Conservation (phyloP, 2,797 vertebrate species). For the Falco novaeseelandiae region DNA sequence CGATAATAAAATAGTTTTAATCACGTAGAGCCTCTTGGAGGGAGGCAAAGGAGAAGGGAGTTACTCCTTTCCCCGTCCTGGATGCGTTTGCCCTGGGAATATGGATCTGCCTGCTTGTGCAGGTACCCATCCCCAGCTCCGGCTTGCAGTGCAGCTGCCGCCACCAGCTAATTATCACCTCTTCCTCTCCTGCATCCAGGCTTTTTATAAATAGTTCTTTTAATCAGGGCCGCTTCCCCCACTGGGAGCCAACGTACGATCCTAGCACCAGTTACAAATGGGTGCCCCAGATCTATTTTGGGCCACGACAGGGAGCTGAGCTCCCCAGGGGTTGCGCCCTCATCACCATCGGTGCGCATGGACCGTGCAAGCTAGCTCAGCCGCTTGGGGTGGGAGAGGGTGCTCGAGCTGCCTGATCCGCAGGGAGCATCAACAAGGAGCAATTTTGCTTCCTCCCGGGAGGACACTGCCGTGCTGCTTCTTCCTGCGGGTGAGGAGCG, state of each 20-base stretch:
- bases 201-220: conserved; percentile 64
- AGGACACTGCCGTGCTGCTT: neutral
- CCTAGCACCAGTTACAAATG: neutral
- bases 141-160: neutral
- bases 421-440: neutral
- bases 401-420: rapidly evolving
- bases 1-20: neutral
- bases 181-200: neutral
- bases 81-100: rapidly evolving
- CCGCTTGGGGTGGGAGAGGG: rapidly evolving
- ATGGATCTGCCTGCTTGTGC: neutral
- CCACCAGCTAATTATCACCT: conserved; percentile 35
- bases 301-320: neutral
- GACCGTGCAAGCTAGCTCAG: neutral
- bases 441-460: neutral
- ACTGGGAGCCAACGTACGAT: neutral
- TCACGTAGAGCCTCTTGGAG: neutral
- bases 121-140: neutral
- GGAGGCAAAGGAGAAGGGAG: neutral
- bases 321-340: neutral
- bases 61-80: neutral
- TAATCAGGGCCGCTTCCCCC: conserved; percentile 40
- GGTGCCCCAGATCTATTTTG: conserved; percentile 57
- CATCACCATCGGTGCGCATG: rapidly evolving
- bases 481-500: neutral